Conservation (phyloP, 2,113 vertebrate genomes). For the Mandrillus leucophaeus region DNA sequence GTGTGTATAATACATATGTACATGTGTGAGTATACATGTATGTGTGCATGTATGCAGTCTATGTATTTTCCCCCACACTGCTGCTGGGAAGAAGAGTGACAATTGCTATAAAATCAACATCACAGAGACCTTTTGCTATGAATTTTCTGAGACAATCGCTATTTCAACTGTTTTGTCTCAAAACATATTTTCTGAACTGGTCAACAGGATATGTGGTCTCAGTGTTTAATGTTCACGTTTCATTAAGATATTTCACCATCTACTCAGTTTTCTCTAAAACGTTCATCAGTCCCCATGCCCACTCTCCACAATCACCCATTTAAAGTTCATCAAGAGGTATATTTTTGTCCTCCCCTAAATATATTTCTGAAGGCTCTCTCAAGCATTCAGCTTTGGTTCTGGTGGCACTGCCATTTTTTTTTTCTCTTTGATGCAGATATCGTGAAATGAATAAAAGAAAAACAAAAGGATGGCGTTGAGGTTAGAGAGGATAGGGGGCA, state of each 20-base stretch:
- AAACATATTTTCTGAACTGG: conserved; percentile 24
- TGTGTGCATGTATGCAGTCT: background rate
- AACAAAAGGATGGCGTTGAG: background rate
- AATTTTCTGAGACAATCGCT: background rate
- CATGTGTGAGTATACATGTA: too few species aligned
- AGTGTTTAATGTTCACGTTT: background rate
- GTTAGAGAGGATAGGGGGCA: background rate
- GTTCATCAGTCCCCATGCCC: background rate
- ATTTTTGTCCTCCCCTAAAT: background rate
- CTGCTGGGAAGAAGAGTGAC: background rate
- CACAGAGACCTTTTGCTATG: background rate
- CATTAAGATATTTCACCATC: background rate
- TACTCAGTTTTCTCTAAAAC: background rate
- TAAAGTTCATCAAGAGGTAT: background rate
- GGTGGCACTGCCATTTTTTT: background rate
- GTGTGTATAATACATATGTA: background rate
- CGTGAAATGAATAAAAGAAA: background rate
- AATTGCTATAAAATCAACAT: background rate
- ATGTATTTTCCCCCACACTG: too few species aligned
- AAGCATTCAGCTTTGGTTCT: background rate
- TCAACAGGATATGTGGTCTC: background rate
- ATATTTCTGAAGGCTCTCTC: background rate
- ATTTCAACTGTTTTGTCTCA: conserved; percentile 5
- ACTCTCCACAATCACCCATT: background rate
- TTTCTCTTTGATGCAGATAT: background rate